These are phyloP conservation scores for Genyomyrus donnyi DNA, from an alignment of 2,113 vertebrate genomes.

Conservation along the genomic window DNA sequence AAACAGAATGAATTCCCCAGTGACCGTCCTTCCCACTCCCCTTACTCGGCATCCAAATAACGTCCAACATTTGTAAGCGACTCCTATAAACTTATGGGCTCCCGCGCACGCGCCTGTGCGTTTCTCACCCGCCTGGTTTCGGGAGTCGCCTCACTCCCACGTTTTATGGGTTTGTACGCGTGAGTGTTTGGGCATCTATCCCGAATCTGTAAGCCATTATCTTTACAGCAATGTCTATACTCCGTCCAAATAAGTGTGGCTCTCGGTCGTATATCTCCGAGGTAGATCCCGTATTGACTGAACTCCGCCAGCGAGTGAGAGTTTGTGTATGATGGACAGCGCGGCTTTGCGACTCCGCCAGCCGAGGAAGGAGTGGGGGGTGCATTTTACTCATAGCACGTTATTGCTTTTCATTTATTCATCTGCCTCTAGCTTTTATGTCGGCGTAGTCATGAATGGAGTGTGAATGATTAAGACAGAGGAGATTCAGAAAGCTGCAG, in stretches of 20 bases:
- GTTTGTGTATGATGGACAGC: background rate
- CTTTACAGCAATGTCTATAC: slow-evolving; percentile 5
- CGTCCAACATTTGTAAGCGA: background rate
- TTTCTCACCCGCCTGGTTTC: background rate
- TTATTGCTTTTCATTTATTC: background rate
- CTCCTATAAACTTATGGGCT: background rate
- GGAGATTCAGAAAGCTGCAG: background rate
- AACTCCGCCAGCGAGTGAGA: background rate
- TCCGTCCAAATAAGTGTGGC: background rate
- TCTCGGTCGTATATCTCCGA: background rate
- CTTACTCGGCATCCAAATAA: background rate
- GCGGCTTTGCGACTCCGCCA: background rate
- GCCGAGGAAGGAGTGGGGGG: background rate
- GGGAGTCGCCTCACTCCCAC: background rate
- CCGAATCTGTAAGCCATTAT: background rate
- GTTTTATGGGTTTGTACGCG: background rate
- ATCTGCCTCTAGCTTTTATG: slow-evolving; percentile 2
- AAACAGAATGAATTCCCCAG: background rate
- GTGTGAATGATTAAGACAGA: background rate
- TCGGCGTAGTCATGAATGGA: background rate
- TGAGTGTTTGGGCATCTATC: background rate
- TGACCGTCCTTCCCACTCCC: background rate
- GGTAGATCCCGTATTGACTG: background rate
- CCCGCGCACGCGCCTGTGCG: background rate
- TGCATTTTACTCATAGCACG: background rate